Conservation (phyloP, 2,113 vertebrate species). For the Chaetodon auriga region DNA sequence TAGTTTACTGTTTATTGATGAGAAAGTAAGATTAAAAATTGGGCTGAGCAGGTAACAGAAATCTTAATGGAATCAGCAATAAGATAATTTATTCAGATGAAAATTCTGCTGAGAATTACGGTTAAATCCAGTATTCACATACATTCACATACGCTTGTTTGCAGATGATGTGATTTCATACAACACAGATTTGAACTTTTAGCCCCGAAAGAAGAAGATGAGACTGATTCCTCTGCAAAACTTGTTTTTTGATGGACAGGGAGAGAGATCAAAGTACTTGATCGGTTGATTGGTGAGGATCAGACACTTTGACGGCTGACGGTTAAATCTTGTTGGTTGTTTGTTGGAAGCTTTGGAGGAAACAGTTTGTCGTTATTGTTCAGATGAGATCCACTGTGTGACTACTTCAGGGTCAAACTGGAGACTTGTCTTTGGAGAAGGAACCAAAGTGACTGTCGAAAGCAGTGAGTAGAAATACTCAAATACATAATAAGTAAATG, state of each 20-base stretch:
- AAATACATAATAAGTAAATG: not conserved
- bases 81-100: not conserved
- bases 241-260: too few relatives aligned
- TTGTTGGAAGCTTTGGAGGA: not conserved
- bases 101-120: not conserved
- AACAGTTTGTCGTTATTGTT: conserved; percentile 30
- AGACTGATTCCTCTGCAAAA: too few relatives aligned
- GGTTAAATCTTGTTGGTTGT: not conserved
- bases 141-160: not conserved
- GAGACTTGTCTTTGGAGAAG: conserved; percentile 59
- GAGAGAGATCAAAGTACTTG: too few relatives aligned
- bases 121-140: not conserved
- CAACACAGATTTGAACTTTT: not conserved
- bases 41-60: not conserved
- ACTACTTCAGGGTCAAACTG: conserved; percentile 20
- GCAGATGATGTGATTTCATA: not conserved
- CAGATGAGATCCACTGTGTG: conserved; percentile 39
- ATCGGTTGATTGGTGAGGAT: too few relatives aligned
- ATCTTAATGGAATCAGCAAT: not conserved
- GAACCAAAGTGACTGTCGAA: conserved; percentile 56
- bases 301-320: too few relatives aligned
- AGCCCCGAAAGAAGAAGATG: too few relatives aligned
- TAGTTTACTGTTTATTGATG: too few relatives aligned
- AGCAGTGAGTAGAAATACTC: conserved; percentile 34
- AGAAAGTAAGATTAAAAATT: not conserved